phyloP scores from a whole-genome alignment of 2,113 vertebrate genomes.

The Axis porcinus region DNA sequence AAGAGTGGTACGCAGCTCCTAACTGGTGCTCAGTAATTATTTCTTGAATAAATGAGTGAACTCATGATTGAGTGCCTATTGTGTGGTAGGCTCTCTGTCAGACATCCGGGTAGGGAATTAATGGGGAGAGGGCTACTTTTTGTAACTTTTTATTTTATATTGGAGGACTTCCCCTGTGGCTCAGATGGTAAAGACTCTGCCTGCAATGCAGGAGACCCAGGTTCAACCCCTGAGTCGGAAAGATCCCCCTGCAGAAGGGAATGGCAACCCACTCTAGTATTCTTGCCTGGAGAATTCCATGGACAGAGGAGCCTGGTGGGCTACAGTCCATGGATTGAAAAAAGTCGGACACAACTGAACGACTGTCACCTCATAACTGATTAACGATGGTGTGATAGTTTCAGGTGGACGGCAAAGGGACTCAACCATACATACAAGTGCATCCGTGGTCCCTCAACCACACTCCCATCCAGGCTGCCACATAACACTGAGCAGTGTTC shows the following conservation, averaged over 20 bases:
- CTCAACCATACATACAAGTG: neutral
- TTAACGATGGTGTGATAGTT: neutral
- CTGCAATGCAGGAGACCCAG: neutral
- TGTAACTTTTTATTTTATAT: neutral
- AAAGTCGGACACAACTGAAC: neutral
- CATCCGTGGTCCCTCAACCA: neutral
- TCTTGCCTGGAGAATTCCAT: neutral
- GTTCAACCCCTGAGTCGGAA: neutral
- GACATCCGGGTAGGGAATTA: neutral
- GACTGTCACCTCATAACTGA: neutral
- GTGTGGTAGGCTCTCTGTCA: neutral
- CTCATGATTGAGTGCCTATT: neutral
- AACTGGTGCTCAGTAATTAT: neutral
- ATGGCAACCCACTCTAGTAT: neutral
- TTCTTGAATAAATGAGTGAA: neutral
- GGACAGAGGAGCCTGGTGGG: neutral
- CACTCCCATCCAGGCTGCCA: neutral
- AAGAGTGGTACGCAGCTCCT: neutral
- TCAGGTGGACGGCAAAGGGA: neutral
- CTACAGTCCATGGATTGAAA: neutral
- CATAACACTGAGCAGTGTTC: neutral
- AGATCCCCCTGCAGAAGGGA: neutral
- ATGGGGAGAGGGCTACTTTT: neutral
- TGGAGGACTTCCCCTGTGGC: neutral
- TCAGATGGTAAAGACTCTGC: neutral